Evolutionary conservation across 2,797 vertebrate genomes (phyloP).

Genomic region (Crypturellus tataupa): DNA sequence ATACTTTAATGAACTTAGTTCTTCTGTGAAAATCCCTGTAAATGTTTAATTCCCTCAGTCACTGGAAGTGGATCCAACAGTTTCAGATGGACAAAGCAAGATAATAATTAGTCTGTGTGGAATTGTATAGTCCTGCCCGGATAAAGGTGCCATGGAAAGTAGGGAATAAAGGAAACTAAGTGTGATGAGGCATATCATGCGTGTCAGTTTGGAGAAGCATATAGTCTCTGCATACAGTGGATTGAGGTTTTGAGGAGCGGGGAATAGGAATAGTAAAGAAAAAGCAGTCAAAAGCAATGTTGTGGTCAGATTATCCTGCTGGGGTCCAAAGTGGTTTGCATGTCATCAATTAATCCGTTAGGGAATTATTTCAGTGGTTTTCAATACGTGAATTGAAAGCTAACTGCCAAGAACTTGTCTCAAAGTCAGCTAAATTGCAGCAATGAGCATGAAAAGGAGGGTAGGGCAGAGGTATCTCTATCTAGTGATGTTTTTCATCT

Average conservation of each 20-base stretch:
- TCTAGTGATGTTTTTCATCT: background rate
- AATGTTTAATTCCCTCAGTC: background rate
- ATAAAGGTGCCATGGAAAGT: background rate
- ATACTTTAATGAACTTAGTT: background rate
- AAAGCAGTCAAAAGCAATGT: background rate
- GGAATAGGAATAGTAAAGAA: background rate
- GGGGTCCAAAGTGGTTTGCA: background rate
- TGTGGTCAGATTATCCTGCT: fast-evolving
- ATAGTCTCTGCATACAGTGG: background rate
- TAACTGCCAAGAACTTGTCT: background rate
- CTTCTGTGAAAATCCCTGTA: background rate
- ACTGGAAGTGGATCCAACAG: background rate
- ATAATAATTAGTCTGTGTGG: background rate
- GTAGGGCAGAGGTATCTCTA: background rate
- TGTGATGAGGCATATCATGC: fast-evolving
- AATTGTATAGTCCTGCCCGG: fast-evolving
- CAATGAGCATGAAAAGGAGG: background rate
- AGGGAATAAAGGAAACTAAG: background rate
- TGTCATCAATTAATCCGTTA: background rate
- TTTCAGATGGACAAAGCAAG: fast-evolving
- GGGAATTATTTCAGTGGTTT: background rate
- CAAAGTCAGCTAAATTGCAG: background rate
- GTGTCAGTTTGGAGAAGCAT: background rate
- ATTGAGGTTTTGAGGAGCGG: background rate
- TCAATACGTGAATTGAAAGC: background rate